Evolutionary conservation across 2,113 vertebrate species (phyloP), one percentile per base, ranked within the genome.

Genomic region (Ageneiosus marmoratus): DNA sequence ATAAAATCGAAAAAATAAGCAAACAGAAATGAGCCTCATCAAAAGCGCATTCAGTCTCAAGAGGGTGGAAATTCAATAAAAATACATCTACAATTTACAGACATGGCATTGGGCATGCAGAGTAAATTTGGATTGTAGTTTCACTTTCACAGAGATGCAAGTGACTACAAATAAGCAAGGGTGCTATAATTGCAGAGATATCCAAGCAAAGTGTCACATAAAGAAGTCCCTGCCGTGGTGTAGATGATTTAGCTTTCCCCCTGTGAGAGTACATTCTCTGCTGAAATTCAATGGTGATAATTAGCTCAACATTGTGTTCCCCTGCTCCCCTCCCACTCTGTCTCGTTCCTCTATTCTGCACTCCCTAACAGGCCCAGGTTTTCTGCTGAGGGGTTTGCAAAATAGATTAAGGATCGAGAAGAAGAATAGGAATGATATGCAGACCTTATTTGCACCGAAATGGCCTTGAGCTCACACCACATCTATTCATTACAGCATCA

Each of bases 401-500:
- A 74, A 86, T 84, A 91, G 89, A 93, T 91, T 91, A 91, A 91
- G 89, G 83, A 85, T 89, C 86, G 84, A 83, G 70, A 82, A 73
- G 88, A 89, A 89, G 91, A 90, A 92, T 90, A 91, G 90, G 89
- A 91, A 91, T 90, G 89, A 91, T 88, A 85, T 85, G 84, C 87
- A 83, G 78, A 80, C 81, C 86, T 90, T 79, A 89, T 88, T 89
- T 93, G 91, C 92, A 91, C 90, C 86, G 83, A 85, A 86, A 91
- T 87, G 85, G 84, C 90, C 88, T 82, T 86, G 85, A 87, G 91
- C 91, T 92, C 90, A 86, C 89, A 91, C 90, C 88, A 89, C 91
- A 93, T 94, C 93, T 92, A 93, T 93, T 90, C 90, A 80, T 81
- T 84, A 86, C 89, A 88, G 89, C 90, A 92, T 92, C 91, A 89